These are phyloP conservation scores for Philypnodon macrostomus DNA, from an alignment of 2,797 vertebrate genomes.

Conservation along the genomic window DNA sequence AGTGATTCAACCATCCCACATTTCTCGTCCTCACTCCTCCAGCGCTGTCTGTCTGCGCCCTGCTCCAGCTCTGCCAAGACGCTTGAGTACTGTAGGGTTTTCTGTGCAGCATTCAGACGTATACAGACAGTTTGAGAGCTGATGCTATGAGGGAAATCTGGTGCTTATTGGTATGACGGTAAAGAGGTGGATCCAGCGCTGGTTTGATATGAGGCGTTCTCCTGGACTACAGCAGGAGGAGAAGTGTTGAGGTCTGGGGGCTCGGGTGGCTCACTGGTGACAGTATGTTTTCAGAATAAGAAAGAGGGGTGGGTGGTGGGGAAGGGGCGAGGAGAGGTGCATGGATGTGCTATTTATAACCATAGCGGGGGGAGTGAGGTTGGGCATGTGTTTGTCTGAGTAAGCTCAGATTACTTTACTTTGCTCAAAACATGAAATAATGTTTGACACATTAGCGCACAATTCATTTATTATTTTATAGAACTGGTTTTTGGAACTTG, in stretches of 20 bases:
- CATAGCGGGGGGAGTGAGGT: constrained; percentile 63
- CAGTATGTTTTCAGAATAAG: constrained; percentile 58
- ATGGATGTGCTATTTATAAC: constrained; percentile 77
- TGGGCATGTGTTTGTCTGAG: constrained; percentile 38
- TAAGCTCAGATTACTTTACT: constrained; percentile 25
- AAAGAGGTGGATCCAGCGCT: constrained; percentile 7
- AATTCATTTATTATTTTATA: neutral
- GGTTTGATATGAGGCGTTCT: constrained; percentile 18
- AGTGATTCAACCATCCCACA: constrained; percentile 45
- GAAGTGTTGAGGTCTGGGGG: neutral
- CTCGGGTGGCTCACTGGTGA: constrained; percentile 35
- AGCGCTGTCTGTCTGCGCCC: constrained; percentile 51
- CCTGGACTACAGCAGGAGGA: constrained; percentile 3
- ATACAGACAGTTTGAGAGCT: too few relatives aligned
- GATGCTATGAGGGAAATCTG: too few relatives aligned
- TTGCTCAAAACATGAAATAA: constrained; percentile 27
- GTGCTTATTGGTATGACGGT: constrained; percentile 31
- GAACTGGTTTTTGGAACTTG: neutral
- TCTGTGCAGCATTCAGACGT: too few relatives aligned
- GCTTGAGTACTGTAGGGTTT: constrained; percentile 54
- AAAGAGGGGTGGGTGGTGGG: constrained; percentile 39
- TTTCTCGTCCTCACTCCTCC: constrained; percentile 48
- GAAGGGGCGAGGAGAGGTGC: constrained; percentile 54
- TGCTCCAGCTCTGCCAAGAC: constrained; percentile 51
- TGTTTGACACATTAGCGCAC: neutral